Conservation (phyloP, 2,888 invertebrate genomes). For the Perdita meconis region DNA sequence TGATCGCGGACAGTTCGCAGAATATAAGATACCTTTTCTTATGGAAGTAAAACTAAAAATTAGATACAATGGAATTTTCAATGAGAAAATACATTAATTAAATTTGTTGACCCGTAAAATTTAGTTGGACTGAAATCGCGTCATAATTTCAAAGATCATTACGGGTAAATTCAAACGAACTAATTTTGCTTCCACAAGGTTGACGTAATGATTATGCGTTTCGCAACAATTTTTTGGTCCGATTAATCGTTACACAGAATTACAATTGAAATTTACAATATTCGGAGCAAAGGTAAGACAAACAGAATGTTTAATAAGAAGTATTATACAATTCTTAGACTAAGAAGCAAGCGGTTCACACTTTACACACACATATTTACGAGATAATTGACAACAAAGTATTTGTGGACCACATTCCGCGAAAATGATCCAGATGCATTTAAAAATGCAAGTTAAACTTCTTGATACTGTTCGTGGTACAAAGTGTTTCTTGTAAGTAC, state of each 20-base stretch:
- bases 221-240: not conserved
- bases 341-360: not conserved
- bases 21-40: not conserved
- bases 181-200: not conserved
- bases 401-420: not conserved
- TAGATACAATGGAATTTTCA: not conserved
- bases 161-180: not conserved
- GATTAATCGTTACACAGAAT: not conserved
- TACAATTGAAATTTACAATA: not conserved
- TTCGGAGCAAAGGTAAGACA: not conserved
- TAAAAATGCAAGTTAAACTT: not conserved
- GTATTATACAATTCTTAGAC: not conserved
- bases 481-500: too few species aligned
- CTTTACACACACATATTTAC: constrained; percentile 3
- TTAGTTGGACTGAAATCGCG: not conserved
- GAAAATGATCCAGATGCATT: constrained; percentile 13
- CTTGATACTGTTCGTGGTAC: too few species aligned
- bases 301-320: not conserved
- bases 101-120: not conserved
- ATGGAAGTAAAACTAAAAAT: not conserved
- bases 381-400: constrained; percentile 37
- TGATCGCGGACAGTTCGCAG: not conserved
- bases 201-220: constrained; percentile 15
- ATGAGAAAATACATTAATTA: not conserved
- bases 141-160: not conserved